phyloP scores from a whole-genome alignment of 2,113 vertebrate genomes.

The Sorex fumeus region DNA sequence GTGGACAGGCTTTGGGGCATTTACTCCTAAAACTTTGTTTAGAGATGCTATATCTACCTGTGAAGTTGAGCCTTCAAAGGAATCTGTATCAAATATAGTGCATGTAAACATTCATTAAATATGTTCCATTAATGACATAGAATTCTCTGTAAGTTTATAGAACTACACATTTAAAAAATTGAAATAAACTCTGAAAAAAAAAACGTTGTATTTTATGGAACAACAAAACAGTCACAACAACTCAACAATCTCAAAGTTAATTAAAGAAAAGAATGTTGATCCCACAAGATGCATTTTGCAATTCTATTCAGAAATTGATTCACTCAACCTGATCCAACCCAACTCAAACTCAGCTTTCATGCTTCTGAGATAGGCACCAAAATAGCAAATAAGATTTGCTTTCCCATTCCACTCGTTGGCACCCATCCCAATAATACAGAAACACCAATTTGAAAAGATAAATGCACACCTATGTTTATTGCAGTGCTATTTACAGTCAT shows the following conservation, averaged over 20 bases:
- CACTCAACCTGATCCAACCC: not conserved
- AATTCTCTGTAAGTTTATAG: slow-evolving; percentile 15
- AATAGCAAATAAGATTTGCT: not conserved
- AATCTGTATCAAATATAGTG: not conserved
- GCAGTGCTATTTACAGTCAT: too few species aligned
- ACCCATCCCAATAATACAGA: too few species aligned
- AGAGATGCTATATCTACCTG: not conserved
- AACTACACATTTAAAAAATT: not conserved
- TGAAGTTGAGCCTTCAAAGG: not conserved
- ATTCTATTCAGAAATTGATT: not conserved
- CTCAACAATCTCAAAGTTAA: not conserved
- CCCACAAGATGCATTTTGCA: slow-evolving; percentile 15
- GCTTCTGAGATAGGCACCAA: not conserved
- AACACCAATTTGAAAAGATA: too few species aligned
- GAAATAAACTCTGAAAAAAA: not conserved
- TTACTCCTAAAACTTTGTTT: not conserved
- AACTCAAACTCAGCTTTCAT: not conserved
- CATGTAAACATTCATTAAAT: not conserved
- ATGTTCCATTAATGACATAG: not conserved
- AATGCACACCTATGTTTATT: too few species aligned
- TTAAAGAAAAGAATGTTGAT: slow-evolving; percentile 3
- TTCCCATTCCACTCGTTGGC: not conserved
- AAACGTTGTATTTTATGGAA: not conserved
- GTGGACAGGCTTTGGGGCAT: not conserved
- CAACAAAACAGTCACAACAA: not conserved